phyloP scores from a whole-genome alignment of 2,888 invertebrate genomes.

The Nymphalis polychloros region DNA sequence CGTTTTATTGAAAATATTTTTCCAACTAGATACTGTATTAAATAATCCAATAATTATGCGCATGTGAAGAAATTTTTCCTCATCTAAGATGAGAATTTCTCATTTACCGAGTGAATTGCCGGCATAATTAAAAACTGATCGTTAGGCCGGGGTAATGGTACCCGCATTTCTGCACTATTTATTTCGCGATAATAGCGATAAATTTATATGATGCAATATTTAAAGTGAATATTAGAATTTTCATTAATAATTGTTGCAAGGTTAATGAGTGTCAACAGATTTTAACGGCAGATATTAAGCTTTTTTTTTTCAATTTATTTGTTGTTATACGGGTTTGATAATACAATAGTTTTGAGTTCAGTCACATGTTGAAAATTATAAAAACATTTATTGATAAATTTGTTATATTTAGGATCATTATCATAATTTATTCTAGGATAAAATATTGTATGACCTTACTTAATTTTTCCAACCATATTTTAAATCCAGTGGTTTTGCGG shows the following conservation, averaged over 20 bases:
- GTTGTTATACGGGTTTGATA: background rate
- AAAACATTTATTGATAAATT: too few relatives aligned
- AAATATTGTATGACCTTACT: too few relatives aligned
- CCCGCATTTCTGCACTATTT: slow-evolving; percentile 23
- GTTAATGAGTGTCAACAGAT: too few relatives aligned
- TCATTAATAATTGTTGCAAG: too few relatives aligned
- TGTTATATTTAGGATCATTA: too few relatives aligned
- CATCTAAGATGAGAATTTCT: slow-evolving; percentile 16
- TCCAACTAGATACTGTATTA: background rate
- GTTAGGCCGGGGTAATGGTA: slow-evolving; percentile 24
- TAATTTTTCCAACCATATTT: too few relatives aligned
- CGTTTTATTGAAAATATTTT: too few relatives aligned
- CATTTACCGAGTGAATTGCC: slow-evolving; percentile 35
- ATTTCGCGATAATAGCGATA: background rate
- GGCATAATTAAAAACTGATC: slow-evolving; percentile 33
- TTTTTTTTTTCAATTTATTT: too few relatives aligned
- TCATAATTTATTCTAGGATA: too few relatives aligned
- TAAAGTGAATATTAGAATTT: background rate
- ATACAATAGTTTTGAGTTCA: background rate
- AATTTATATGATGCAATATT: background rate
- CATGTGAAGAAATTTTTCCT: background rate
- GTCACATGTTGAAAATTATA: too few relatives aligned
- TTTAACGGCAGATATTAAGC: too few relatives aligned
- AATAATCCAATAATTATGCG: background rate
- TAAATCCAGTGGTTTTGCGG: too few relatives aligned